phyloP scores from a whole-genome alignment of 2,888 invertebrate species.

The Leptura quadrifasciata region DNA sequence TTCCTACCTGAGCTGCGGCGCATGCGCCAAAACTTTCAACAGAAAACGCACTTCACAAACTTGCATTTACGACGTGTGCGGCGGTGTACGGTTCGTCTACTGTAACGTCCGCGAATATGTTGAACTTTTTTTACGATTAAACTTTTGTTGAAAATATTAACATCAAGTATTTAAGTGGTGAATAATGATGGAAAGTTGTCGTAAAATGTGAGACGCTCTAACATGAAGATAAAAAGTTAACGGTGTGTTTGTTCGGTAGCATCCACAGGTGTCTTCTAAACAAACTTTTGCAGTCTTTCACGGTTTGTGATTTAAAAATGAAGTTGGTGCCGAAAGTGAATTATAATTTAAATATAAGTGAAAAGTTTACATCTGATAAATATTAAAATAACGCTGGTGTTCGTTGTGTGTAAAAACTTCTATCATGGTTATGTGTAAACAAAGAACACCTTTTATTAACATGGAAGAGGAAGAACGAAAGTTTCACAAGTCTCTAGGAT shows the following conservation, averaged over 20 bases:
- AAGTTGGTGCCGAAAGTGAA: conserved; percentile 45
- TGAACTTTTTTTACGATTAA: conserved; percentile 23
- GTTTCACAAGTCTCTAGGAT: conserved; percentile 46
- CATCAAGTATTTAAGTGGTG: not conserved
- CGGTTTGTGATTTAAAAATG: conserved; percentile 51
- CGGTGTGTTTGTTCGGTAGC: conserved; percentile 44
- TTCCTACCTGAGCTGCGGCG: conserved; percentile 53
- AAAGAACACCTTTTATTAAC: conserved; percentile 53
- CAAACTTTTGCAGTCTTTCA: conserved; percentile 51
- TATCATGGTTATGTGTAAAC: conserved; percentile 52
- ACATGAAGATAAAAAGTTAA: conserved; percentile 32
- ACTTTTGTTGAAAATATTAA: not conserved
- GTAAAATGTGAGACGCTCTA: conserved; percentile 16
- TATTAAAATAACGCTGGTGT: conserved; percentile 34
- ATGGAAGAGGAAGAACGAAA: conserved; percentile 56
- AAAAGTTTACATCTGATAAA: conserved; percentile 19
- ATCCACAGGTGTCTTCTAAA: conserved; percentile 61
- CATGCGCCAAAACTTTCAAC: conserved; percentile 62
- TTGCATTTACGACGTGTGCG: conserved; percentile 60
- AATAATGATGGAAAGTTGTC: not conserved
- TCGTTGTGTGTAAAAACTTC: conserved; percentile 41
- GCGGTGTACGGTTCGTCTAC: conserved; percentile 41
- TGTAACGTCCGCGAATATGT: conserved; percentile 43
- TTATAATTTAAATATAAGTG: conserved; percentile 35
- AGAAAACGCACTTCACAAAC: conserved; percentile 60